Evolutionary conservation across 2,113 vertebrate species (phyloP), one percentile per base, ranked within the genome.

Genomic region (Ceuthmochares aereus): DNA sequence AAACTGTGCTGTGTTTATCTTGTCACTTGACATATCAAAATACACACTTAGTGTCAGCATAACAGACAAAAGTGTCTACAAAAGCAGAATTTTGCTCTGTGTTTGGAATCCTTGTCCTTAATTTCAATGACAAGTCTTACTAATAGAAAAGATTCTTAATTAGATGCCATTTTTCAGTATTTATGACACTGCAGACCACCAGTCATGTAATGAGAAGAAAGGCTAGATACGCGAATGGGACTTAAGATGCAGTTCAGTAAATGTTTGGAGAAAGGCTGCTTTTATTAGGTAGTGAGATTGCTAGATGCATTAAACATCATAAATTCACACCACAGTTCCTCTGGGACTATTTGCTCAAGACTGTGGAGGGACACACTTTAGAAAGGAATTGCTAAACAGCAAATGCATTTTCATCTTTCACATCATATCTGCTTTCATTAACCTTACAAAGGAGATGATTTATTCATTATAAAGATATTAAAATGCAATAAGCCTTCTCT

Each of bases 401-500:
- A 60, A 70, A 43, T 47, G 15, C 67, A 37, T 83, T 64, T 85
- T 51, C 85, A 58, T 69, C 67, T 2, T 30, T 86, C 73, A 37
- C 45, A 64, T 74, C 36, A 1, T 20, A 27, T 62, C 69, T 80
- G 77, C 77, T 93, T 87, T 60, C 90, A 84, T 87, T 76, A 89
- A 55, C 80, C 74, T 89, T 47, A 89, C 66, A 70, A 30, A 63
- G 58, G 14, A 74, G 63, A 93, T 78, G 27, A 93, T 93, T 96
- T 92, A 93, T 93, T 94, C 64, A 96, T 92, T 73, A 91, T 32
- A 62, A 85, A 92, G 63, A 49, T 81, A 94, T 59, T 89, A 93
- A 96, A 95, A 95, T 73, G 77, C 77, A 74, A 70, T 51, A 51
- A 89, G 43, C 59, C n/a, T 73, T 81, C 81, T 64, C 84, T 90